Evolutionary conservation across 2,888 invertebrate genomes (phyloP), one percentile per base, ranked within the genome.

Genomic region (Apodemia hepburni): DNA sequence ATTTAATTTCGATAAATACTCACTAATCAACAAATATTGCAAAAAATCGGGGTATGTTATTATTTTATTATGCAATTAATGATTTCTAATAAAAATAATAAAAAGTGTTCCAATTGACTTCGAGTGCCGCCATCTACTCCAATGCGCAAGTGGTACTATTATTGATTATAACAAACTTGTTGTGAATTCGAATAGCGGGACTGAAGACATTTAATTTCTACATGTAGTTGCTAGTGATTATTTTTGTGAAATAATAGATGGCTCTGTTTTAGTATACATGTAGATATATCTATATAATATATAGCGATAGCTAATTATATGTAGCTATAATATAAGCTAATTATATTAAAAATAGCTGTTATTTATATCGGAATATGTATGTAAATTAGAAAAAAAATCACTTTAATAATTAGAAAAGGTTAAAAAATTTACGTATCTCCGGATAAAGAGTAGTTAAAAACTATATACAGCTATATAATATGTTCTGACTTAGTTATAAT

Each of bases 91-190:
- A 15, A 18, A 22, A 57, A 18, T 17, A 22, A 8, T n/a, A 33
- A 58, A 61, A 58, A 64, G 65, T 59, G 4, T 38, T 38, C 7
- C 51, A 61, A 15, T 69, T 75, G 75, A 73, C 70, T 76, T 70
- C 27, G 38, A 77, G 80, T 81, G 82, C 68, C 82, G 86, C 85
- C 87, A 80, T 84, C 88, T 87, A 75, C 70, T 65, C 51, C 65
- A 62, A 62, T 66, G 51, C 33, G 58, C 29, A 65, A 65, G 63
- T 47, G 61, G 47, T 58, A 61, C 58, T 61, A 22, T 18, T 51
- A 61, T 61, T 61, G 61, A 61, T 61, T 58, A 29, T 45, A 47
- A 57, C 33, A 17, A 58, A 33, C 33, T 15, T 27, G 18, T 29
- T 27, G 29, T 58, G 57, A 51, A 51, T 12, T 51, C 18, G 18